Conservation (phyloP, 2,113 vertebrate species). For the Callopanchax toddi region DNA sequence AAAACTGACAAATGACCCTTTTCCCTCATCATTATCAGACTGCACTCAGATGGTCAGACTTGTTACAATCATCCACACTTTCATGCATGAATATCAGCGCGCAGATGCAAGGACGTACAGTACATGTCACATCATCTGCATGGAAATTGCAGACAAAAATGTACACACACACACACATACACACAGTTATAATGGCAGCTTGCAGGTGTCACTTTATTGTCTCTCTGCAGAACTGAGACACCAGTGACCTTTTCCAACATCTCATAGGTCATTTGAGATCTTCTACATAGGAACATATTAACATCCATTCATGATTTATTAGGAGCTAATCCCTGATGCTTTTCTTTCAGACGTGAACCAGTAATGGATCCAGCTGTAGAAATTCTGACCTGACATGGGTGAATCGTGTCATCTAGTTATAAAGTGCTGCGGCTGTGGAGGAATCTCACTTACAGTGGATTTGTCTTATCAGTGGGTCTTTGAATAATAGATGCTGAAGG, state of each 20-base stretch:
- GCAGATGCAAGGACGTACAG: slow-evolving; percentile 30
- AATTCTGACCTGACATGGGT: slow-evolving; percentile 8
- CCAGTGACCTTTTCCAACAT: slow-evolving; percentile 6
- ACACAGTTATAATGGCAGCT: slow-evolving; percentile 14
- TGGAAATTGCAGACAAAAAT: slow-evolving; percentile 1
- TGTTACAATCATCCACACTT: slow-evolving; percentile 28
- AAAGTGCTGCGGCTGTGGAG: slow-evolving; percentile 23
- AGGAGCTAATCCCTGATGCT: slow-evolving; percentile 4
- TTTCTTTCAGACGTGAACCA: slow-evolving; percentile 5
- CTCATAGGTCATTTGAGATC: slow-evolving; percentile 25
- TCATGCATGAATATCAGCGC: slow-evolving; percentile 30
- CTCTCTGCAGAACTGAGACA: slow-evolving; percentile 3
- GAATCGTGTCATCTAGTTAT: slow-evolving; percentile 36
- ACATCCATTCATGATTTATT: slow-evolving; percentile 35
- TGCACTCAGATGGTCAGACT: slow-evolving; percentile 23
- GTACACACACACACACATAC: neutral
- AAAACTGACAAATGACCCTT: slow-evolving; percentile 41
- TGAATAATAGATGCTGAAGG: slow-evolving; percentile 68
- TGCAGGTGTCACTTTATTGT: slow-evolving; percentile 16
- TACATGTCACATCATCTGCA: slow-evolving; percentile 41
- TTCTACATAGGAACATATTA: slow-evolving; percentile 18
- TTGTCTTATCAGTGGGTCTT: slow-evolving; percentile 51
- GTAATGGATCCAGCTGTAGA: slow-evolving; percentile 14
- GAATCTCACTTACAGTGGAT: slow-evolving; percentile 41
- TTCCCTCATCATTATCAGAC: slow-evolving; percentile 39